Conservation (phyloP, 1,140 invertebrate species). For the Phthorimaea operculella region DNA sequence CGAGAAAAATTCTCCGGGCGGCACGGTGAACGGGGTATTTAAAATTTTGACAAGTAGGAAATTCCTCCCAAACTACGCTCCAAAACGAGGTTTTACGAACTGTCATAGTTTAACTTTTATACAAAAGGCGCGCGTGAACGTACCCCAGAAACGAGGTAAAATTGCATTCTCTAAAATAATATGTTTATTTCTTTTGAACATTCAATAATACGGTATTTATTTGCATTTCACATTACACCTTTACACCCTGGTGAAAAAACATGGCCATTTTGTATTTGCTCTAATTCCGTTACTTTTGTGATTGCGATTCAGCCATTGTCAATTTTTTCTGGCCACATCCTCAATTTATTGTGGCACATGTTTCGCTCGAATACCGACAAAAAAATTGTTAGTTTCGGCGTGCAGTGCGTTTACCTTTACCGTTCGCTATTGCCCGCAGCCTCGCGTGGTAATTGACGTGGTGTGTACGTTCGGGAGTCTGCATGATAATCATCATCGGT, state of each 20-base stretch:
- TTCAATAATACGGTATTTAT: not conserved
- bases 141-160: slow-evolving; percentile 2
- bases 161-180: not conserved
- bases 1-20: too few species aligned
- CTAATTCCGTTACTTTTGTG: not conserved
- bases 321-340: slow-evolving; percentile 65
- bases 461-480: not conserved
- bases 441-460: slow-evolving; percentile 6
- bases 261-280: too few species aligned
- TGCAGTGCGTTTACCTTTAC: slow-evolving; percentile 36
- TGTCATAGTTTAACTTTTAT: too few species aligned
- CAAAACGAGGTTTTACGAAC: too few species aligned
- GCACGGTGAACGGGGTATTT: too few species aligned
- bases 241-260: too few species aligned
- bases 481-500: not conserved
- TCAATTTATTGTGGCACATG: slow-evolving; percentile 59
- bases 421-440: slow-evolving; percentile 25
- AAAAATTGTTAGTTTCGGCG: slow-evolving; percentile 40
- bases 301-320: slow-evolving; percentile 35
- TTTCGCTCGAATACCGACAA: slow-evolving; percentile 55
- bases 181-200: not conserved
- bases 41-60: too few species aligned
- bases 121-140: too few species aligned
- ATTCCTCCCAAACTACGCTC: too few species aligned
- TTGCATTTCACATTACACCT: too few species aligned